Base-by-base conservation (phyloP, 92 coral and sea anemone genomes). In the Plumapathes pennacea region DNA sequence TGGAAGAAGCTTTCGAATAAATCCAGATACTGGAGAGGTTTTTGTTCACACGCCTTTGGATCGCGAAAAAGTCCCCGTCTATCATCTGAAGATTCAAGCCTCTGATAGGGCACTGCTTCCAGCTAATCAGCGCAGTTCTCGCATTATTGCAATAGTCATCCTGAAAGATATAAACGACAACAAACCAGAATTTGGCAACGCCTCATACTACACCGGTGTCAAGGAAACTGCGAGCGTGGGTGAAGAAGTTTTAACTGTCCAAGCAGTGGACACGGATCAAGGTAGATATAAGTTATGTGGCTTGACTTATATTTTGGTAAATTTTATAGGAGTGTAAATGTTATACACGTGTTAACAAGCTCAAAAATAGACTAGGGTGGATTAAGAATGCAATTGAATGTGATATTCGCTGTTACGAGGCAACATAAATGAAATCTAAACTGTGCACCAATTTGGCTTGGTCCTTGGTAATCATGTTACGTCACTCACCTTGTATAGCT, bases 141-240 rank as follows among this genome's bases (percentile, higher is more conserved):
- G 45, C 4, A 67, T 66, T 49, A 39, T 62, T 37, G 76, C 80
- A 39, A 54, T 76, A 34, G 64, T 89, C 44, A 47, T 21, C 25
- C 38, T 89, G 27, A 50, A 46, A 20, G 97, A 89, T 60, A 67
- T 76, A 18, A 89, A 89, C 50, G 97, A 89, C 43, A 89, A 89
- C 73, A 76, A 60, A 38, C 97, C 97, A 22, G 56, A 46, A 15
- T 89, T 89, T 50, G 38, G 30, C 13, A 37, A 38, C 38, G 61
- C 46, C 19, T 69, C 90, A 23, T 68, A 77, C 39, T 72, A 66
- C 32, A 79, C 60, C 25, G 64, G 62, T 37, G 72, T 89, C 49
- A 74, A 63, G 69, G 97, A 89, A 60, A 85, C 91, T 8, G 89
- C 69, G 10, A 38, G 33, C 22, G 70, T 79, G 7, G 89, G 83